Evolutionary conservation across 35 echinoderm and acorn worm genomes (phyloP), one percentile per base, ranked within the genome.

Genomic region (Eucidaris tribuloides): DNA sequence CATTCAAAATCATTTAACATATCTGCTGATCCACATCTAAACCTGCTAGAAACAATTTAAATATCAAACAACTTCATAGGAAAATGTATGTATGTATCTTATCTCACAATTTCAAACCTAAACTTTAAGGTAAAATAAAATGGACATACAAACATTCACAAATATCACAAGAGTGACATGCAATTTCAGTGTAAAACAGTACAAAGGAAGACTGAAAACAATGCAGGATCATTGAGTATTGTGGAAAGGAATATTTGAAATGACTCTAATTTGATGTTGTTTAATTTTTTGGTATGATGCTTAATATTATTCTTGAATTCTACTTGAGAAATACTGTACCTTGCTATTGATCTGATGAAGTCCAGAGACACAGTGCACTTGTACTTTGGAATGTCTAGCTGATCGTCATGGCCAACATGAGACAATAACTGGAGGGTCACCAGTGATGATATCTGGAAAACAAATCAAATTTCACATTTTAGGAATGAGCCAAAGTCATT

Each of bases 311-410:
- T 23, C 7, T 25, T 49, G 3, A 70, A 17, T 33, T 74, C 7
- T 48, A 35, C 13, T 24, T 35, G 57, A 20, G 37, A 54, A 58
- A 58, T n/a, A n/a, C n/a, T n/a, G n/a, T 81, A 91, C 93, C 94
- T 96, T 66, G 88, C 79, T 46, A 96, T 87, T n/a, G 89, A 91
- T 31, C 85, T 70, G 46, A 96, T 96, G 74, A 96, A 96, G 31
- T 96, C 94, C 22, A 96, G 81, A 40, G 94, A 96, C 4, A 96
- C 94, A 3, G 84, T 91, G 62, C 94, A 96, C 64, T 91, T 96
- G 46, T 91, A 96, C 44, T 91, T 91, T 20, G 94, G 88, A 55
- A 80, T 62, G 76, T 96, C 94, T 27, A 96, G 48, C 86, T 96
- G 94, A 64, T 96, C 94, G 58, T 91, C 94, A 80, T 87, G 84